Base-by-base conservation (phyloP, 2,888 invertebrate species). In the Lathronympha strigana region DNA sequence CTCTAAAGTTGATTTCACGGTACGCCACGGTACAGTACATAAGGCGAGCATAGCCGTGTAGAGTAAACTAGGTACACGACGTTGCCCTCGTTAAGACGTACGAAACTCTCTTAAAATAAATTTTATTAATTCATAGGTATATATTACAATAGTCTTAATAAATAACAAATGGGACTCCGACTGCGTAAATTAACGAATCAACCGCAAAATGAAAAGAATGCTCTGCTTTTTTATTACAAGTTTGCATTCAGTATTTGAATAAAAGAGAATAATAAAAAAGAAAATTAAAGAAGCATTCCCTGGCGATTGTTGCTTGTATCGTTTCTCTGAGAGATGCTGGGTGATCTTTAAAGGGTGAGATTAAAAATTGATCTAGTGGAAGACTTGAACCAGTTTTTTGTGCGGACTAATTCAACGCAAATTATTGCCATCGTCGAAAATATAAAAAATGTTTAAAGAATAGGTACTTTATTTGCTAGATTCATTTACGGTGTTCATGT, bases 231-330 rank as follows among this genome's bases (percentile, higher is more conserved):
- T 47, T 60, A 58, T 45, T 45, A 45, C 40, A 45, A 53, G 50
- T 50, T 49, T 31, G 57, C 43, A 77, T 75, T 72, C 75, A 74
- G 78, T 77, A 75, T 76, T 70, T 67, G 68, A 70, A 67, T 71
- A 68, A 81, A 83, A 80, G 80, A 80, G 80, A 78, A 76, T 69
- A 72, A 69, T 71, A 71, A 79, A 82, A 82, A 82, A 79, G 78
- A 79, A 82, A 80, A 82, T 82, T 78, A 81, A 81, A 82, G 72
- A 72, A 67, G 68, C 73, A 76, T 82, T 85, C 76, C 79, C 77
- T 78, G 79, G 76, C 73, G 73, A 79, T 83, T 80, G 80, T 82
- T 78, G 76, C 75, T 75, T 45, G 36, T 43, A 53, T 45, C 51
- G 45, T 15, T 21, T 15, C 21, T 8, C 17, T 11, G 45, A 19